Evolutionary conservation across 2,113 vertebrate genomes (phyloP).

Genomic region (Hippocampus barbouri): DNA sequence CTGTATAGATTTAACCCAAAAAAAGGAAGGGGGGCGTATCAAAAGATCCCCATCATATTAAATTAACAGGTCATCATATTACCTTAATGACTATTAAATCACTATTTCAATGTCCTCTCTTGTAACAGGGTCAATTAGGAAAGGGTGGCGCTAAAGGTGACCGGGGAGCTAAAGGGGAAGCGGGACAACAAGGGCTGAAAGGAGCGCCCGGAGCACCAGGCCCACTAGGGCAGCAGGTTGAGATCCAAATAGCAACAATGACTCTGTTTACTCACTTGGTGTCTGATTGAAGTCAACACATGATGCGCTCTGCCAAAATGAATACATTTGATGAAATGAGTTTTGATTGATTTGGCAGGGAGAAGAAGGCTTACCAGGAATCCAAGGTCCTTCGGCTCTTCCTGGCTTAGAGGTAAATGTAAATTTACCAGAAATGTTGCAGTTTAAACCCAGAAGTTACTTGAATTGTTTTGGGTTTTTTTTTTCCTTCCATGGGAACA

Average conservation of each 20-base stretch:
- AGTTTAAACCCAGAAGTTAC: background rate
- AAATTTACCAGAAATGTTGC: background rate
- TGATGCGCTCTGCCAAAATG: background rate
- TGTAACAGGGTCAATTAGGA: slow-evolving; percentile 67
- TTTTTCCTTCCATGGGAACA: background rate
- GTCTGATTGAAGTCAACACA: background rate
- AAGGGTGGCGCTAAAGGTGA: slow-evolving; percentile 64
- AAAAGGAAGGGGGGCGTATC: no score
- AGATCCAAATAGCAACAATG: background rate
- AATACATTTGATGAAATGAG: background rate
- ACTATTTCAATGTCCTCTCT: background rate
- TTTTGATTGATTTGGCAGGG: slow-evolving; percentile 63
- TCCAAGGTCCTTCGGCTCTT: slow-evolving; percentile 68
- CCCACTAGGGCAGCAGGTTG: slow-evolving; percentile 71
- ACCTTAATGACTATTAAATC: background rate
- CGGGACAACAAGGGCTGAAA: slow-evolving; percentile 67
- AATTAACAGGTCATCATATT: background rate
- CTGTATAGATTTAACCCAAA: background rate
- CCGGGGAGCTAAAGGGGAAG: slow-evolving; percentile 65
- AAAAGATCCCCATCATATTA: background rate
- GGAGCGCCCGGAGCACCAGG: slow-evolving; percentile 74
- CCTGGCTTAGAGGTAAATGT: slow-evolving; percentile 71
- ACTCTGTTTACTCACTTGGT: background rate
- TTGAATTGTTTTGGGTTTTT: background rate
- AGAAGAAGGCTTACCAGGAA: slow-evolving; percentile 65